A percentile compares a stretch with the other conserved stretches of the same genome.
Conservation (phyloP, 2,113 vertebrate genomes). For the Xiphophorus hellerii region DNA sequence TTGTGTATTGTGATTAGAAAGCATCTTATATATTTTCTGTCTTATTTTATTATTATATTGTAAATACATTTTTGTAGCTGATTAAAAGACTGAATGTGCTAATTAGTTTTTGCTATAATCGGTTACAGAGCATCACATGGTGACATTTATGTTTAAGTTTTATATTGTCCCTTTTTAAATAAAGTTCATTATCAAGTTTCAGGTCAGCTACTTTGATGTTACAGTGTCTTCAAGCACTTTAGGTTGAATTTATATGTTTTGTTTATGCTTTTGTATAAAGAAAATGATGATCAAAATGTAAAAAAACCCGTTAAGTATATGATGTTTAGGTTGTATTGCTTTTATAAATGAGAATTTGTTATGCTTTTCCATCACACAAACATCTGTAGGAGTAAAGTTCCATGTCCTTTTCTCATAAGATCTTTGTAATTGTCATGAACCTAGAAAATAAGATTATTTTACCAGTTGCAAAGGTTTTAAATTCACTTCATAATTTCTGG, state of each 20-base stretch:
- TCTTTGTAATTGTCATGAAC: neutral
- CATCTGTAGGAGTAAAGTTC: neutral
- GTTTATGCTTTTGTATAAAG: neutral
- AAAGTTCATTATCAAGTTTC: no score
- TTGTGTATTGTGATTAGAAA: no score
- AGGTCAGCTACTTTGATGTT: neutral
- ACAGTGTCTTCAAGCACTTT: neutral
- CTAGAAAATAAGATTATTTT: slow-evolving; percentile 3
- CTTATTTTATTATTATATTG: no score
- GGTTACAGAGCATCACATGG: no score
- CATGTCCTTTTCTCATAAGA: neutral
- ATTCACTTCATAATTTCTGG: neutral
- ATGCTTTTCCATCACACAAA: neutral
- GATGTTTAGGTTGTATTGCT: neutral
- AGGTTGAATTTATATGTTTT: neutral
- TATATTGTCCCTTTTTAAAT: no score
- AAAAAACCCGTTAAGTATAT: neutral
- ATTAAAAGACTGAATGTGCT: no score
- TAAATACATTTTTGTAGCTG: no score
- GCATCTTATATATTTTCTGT: no score
- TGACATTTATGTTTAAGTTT: no score
- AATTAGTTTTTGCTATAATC: no score
- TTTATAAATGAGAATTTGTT: neutral
- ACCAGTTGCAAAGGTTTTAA: slow-evolving; percentile 1
- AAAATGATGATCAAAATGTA: neutral